Evolutionary conservation across 2,113 vertebrate species (phyloP).

Genomic region (Terrapene triunguis): DNA sequence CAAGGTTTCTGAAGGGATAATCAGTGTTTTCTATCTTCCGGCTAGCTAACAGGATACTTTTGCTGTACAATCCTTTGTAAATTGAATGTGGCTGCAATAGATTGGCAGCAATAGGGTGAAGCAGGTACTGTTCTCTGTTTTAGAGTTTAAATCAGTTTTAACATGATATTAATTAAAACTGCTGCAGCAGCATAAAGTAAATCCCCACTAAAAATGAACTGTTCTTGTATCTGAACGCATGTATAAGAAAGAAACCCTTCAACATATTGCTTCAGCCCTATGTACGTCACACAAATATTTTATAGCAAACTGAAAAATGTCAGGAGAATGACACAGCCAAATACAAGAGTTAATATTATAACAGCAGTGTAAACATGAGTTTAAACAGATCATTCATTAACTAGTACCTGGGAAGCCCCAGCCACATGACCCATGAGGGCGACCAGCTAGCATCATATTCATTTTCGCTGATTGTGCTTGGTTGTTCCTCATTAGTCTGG

Average conservation of each 20-base stretch:
- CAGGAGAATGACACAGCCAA: neutral
- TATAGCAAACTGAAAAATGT: neutral
- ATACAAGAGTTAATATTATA: neutral
- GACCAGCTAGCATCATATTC: slow-evolving; percentile 97
- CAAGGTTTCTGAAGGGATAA: neutral
- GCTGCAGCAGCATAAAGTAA: neutral
- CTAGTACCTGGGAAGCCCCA: slow-evolving; percentile 91
- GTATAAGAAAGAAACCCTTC: neutral
- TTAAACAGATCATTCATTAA: neutral
- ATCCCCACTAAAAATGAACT: neutral
- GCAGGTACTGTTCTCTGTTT: neutral
- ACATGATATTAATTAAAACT: neutral
- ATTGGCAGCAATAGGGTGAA: neutral
- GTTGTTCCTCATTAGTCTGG: slow-evolving; percentile 83
- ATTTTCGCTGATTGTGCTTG: slow-evolving; percentile 87
- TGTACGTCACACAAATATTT: neutral
- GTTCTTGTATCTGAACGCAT: neutral
- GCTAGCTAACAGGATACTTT: neutral
- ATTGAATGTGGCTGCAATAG: fast-evolving
- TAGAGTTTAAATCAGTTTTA: neutral
- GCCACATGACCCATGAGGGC: slow-evolving; percentile 98
- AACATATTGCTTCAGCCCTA: neutral
- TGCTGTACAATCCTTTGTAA: fast-evolving
- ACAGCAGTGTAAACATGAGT: neutral
- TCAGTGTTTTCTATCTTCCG: neutral